These are phyloP conservation scores for Tursiops truncatus DNA, from an alignment of 2,113 vertebrate genomes.

Conservation along the genomic window DNA sequence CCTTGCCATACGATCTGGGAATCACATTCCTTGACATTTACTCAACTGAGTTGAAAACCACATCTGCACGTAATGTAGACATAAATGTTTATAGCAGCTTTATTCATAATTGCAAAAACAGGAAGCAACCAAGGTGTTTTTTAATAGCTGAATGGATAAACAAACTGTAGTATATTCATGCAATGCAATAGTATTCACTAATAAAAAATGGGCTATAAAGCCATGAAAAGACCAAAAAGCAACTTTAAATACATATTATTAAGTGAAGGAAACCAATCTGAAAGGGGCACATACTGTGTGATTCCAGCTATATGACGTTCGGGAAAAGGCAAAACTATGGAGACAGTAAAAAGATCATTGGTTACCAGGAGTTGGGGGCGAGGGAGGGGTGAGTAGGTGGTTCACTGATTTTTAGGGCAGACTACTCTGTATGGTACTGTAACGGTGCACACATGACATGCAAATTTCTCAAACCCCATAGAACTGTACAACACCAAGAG, in stretches of 20 bases:
- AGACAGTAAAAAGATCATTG: accelerated
- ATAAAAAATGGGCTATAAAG: not conserved
- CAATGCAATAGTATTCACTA: no score
- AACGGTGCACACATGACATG: accelerated
- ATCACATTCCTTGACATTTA: not conserved
- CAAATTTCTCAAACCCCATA: not conserved
- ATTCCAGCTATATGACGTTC: not conserved
- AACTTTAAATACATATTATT: not conserved
- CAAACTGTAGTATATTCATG: no score
- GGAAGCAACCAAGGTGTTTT: not conserved
- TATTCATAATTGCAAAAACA: not conserved
- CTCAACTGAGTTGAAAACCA: not conserved
- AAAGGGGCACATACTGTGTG: not conserved
- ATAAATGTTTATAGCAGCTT: not conserved
- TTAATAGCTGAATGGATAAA: not conserved
- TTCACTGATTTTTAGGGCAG: accelerated
- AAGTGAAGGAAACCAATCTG: not conserved
- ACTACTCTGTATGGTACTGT: accelerated
- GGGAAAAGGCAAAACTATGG: not conserved
- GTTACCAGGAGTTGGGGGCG: no score
- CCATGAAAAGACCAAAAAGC: not conserved
- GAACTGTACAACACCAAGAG: not conserved
- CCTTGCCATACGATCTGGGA: accelerated
- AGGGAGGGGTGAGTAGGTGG: accelerated
- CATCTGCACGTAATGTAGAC: no score